Evolutionary conservation across 2,113 vertebrate genomes (phyloP).

Genomic region (Callithrix jacchus): DNA sequence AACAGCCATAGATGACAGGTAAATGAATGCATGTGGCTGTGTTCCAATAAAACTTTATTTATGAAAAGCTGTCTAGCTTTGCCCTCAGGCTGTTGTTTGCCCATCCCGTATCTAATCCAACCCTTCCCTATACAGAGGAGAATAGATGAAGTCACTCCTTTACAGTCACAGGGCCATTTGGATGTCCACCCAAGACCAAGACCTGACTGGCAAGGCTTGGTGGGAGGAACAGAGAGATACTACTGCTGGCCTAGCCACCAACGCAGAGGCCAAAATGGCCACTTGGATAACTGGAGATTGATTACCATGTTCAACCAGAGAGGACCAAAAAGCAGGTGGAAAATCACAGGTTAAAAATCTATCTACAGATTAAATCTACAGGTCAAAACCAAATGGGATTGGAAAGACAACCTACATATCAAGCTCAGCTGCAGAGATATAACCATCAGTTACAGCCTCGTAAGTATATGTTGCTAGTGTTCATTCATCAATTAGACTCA

Average conservation of each 20-base stretch:
- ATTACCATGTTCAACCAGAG: neutral
- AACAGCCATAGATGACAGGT: neutral
- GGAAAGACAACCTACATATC: slow-evolving; percentile 55
- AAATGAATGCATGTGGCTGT: neutral
- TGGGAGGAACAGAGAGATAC: neutral
- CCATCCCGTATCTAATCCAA: neutral
- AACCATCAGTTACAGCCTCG: neutral
- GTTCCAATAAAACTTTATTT: slow-evolving; percentile 64
- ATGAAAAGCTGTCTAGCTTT: neutral
- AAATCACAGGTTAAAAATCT: slow-evolving; percentile 47
- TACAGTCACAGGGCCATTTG: neutral
- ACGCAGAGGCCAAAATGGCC: neutral
- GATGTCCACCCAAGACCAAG: neutral
- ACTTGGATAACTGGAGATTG: neutral
- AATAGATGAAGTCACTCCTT: neutral
- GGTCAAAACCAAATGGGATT: neutral
- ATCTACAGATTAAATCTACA: neutral
- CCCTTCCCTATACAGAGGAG: neutral
- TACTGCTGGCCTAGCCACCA: neutral
- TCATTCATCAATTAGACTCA: slow-evolving; percentile 20
- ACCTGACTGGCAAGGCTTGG: neutral
- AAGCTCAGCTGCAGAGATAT: neutral
- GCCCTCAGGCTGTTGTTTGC: neutral
- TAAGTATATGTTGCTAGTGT: slow-evolving; percentile 45
- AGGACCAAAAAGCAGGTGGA: neutral